These are phyloP conservation scores for Electrophaes corylata DNA, from an alignment of 2,888 invertebrate species.

Conservation along the genomic window DNA sequence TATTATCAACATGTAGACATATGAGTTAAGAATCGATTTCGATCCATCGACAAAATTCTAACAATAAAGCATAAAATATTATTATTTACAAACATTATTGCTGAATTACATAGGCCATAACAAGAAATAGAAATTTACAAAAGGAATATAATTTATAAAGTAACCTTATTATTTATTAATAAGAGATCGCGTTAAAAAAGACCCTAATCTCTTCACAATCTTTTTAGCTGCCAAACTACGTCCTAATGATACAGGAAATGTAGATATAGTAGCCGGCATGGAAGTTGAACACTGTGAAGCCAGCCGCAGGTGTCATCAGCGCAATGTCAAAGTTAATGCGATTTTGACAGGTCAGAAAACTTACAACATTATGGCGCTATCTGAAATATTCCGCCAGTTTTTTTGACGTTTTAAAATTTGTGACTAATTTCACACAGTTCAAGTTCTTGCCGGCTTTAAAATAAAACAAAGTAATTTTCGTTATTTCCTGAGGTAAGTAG, in stretches of 20 bases:
- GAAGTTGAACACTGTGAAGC: no score
- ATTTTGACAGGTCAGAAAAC: no score
- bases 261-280: not conserved
- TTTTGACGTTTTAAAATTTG: no score
- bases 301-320: no score
- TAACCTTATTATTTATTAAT: slow-evolving; percentile 25
- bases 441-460: no score
- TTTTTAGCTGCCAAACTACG: slow-evolving; percentile 8
- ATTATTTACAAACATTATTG: slow-evolving; percentile 32
- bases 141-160: slow-evolving; percentile 19
- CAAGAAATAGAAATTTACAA: slow-evolving; percentile 39
- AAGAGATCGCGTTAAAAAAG: slow-evolving; percentile 24
- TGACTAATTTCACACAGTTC: no score
- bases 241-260: slow-evolving; percentile 9
- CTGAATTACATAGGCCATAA: slow-evolving; percentile 38
- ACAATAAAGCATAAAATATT: slow-evolving; percentile 6
- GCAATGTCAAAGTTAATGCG: no score
- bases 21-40: not conserved
- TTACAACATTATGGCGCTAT: no score
- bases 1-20: no score
- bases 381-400: no score
- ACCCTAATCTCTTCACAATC: not conserved
- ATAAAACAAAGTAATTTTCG: no score
- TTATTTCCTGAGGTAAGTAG: no score
- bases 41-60: not conserved